Conservation (phyloP, 2,113 vertebrate genomes). For the Nycticebus coucang region DNA sequence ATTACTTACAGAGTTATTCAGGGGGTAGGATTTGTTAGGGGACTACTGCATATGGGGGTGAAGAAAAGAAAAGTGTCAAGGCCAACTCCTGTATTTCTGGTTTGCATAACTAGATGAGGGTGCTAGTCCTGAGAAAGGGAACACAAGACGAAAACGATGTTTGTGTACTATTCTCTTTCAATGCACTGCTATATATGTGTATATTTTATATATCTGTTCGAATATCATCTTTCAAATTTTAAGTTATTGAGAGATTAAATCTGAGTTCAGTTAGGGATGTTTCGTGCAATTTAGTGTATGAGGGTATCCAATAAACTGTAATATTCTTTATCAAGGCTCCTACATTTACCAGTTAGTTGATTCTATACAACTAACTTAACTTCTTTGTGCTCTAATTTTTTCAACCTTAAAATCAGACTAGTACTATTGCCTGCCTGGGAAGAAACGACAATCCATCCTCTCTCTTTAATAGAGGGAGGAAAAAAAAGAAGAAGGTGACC, state of each 20-base stretch:
- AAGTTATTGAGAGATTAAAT: constrained; percentile 35
- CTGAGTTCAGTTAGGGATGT: neutral
- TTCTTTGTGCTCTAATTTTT: neutral
- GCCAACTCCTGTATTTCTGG: neutral
- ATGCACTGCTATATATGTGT: neutral
- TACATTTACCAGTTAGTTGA: neutral
- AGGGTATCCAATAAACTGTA: neutral
- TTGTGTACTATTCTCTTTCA: neutral
- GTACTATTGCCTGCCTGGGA: neutral
- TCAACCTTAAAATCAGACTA: neutral
- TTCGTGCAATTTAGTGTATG: neutral
- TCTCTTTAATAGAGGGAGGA: neutral
- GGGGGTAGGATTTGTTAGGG: neutral
- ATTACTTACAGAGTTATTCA: neutral
- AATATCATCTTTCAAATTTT: constrained; percentile 45
- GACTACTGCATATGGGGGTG: neutral
- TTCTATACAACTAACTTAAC: neutral
- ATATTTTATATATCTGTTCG: neutral
- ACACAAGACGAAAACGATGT: neutral
- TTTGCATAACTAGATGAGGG: neutral
- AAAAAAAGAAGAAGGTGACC: neutral
- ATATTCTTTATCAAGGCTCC: neutral
- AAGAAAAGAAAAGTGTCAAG: neutral
- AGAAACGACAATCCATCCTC: neutral
- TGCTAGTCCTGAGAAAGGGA: neutral